Evolutionary conservation across 2,888 invertebrate species (phyloP).

Genomic region (Drosophila anceps): DNA sequence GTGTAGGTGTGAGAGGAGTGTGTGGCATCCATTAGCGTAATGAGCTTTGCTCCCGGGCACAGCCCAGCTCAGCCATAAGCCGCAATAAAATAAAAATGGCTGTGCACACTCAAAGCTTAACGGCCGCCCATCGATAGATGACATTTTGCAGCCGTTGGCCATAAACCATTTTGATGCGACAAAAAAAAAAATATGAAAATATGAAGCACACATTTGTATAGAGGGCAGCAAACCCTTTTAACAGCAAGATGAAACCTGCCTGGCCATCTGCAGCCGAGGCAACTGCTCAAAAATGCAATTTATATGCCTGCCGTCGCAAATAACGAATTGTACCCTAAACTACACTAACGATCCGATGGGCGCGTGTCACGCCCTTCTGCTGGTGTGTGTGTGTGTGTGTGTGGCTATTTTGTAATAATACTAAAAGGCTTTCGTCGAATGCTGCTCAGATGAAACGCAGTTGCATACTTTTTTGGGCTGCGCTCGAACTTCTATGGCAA

Average conservation of each 20-base stretch:
- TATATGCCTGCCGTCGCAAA: slow-evolving; percentile 69
- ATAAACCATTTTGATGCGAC: slow-evolving; percentile 74
- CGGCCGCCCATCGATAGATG: slow-evolving; percentile 74
- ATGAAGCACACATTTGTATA: slow-evolving; percentile 8
- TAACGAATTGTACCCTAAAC: slow-evolving; percentile 79
- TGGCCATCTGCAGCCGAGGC: slow-evolving; percentile 53
- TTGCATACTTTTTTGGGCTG: slow-evolving; percentile 28
- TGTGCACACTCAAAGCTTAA: slow-evolving; percentile 70
- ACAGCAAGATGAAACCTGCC: slow-evolving; percentile 36
- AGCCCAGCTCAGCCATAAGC: slow-evolving; percentile 45
- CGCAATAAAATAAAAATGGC: slow-evolving; percentile 62
- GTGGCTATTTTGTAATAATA: slow-evolving; percentile 72
- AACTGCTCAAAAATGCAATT: slow-evolving; percentile 79
- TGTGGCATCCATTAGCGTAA: slow-evolving; percentile 70
- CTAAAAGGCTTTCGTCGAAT: slow-evolving; percentile 67
- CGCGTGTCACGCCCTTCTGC: slow-evolving; percentile 41
- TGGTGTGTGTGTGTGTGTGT: slow-evolving; percentile 40
- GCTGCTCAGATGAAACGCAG: slow-evolving; percentile 35
- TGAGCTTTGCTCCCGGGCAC: slow-evolving; percentile 68
- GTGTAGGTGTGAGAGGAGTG: not conserved
- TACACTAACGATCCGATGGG: slow-evolving; percentile 63
- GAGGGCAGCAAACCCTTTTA: slow-evolving; percentile 31
- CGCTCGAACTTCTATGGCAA: slow-evolving; percentile 19
- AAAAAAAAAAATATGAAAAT: slow-evolving; percentile 16
- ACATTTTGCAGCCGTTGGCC: slow-evolving; percentile 72